Percentiles rank a stretch among this genome's conserved stretches.
Evolutionary conservation across 2,113 vertebrate genomes (phyloP).

Genomic region (Ranitomeya imitator): DNA sequence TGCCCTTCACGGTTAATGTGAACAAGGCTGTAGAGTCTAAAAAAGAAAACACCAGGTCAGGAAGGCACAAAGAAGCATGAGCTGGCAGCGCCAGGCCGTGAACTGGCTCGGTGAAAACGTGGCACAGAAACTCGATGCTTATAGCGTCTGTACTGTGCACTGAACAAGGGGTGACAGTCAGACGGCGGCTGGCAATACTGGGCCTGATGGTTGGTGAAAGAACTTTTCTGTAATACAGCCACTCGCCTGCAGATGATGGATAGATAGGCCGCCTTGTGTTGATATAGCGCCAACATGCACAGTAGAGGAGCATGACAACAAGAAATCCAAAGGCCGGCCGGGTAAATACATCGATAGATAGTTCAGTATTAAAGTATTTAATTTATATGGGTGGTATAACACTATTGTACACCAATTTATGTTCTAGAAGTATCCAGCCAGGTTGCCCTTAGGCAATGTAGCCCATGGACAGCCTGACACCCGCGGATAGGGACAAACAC

Average conservation of each 20-base stretch:
- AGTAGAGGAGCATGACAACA: neutral
- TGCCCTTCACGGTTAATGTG: constrained; percentile 18
- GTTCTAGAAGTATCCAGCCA: too few species aligned
- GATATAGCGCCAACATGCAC: neutral
- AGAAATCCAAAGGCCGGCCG: neutral
- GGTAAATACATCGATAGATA: neutral
- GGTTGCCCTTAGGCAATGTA: too few species aligned
- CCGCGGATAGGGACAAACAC: too few species aligned
- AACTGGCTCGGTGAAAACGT: neutral
- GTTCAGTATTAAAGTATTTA: neutral
- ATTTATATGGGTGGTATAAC: neutral
- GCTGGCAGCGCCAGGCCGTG: constrained; percentile 7
- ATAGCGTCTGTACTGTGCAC: neutral
- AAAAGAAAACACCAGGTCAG: neutral
- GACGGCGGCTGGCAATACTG: neutral
- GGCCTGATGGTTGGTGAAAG: neutral
- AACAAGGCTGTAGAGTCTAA: neutral
- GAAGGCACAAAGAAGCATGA: neutral
- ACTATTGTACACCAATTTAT: neutral
- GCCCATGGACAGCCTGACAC: too few species aligned
- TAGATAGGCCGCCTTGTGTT: neutral
- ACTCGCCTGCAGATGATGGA: neutral
- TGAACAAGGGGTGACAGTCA: constrained; percentile 19
- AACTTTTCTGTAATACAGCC: neutral
- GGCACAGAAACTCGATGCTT: neutral